phyloP scores from a whole-genome alignment of 1,140 invertebrate genomes.

The Lanistes nyassanus region DNA sequence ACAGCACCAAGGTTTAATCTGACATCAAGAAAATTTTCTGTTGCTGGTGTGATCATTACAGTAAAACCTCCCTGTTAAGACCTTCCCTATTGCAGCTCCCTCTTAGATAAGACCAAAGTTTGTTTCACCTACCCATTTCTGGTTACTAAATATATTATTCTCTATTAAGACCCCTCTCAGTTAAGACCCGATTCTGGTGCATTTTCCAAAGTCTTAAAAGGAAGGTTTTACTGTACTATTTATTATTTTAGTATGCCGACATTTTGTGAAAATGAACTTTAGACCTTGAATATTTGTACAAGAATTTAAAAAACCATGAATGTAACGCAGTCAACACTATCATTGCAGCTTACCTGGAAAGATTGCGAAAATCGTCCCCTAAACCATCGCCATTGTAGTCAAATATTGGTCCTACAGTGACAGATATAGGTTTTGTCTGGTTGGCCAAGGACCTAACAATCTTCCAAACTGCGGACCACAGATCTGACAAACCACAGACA shows the following conservation, averaged over 20 bases:
- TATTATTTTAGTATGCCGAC: background rate
- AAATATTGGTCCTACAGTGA: slow-evolving; percentile 47
- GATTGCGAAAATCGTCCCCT: slow-evolving; percentile 29
- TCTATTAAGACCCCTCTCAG: too few relatives aligned
- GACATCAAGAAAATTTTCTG: too few relatives aligned
- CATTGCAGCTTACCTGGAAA: slow-evolving; percentile 28
- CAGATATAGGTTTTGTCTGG: slow-evolving; percentile 29
- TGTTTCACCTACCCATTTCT: too few relatives aligned
- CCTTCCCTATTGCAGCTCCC: too few relatives aligned
- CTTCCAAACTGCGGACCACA: slow-evolving; percentile 43
- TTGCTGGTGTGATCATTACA: too few relatives aligned
- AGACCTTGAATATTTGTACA: background rate
- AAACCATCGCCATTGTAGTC: slow-evolving; percentile 49
- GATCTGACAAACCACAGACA: slow-evolving; percentile 29
- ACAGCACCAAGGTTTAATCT: background rate
- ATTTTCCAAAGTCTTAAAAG: too few relatives aligned
- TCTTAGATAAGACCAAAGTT: too few relatives aligned
- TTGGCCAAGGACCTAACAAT: slow-evolving; percentile 31
- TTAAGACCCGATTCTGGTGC: too few relatives aligned
- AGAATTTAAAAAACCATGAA: background rate
- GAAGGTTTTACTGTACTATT: too few relatives aligned
- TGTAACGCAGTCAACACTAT: background rate
- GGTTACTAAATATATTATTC: too few relatives aligned
- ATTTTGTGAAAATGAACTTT: background rate
- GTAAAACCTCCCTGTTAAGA: too few relatives aligned